Percentiles rank a stretch among this genome's conserved stretches.
These are phyloP conservation scores for Hemistola chrysoprasaria DNA, from an alignment of 2,888 invertebrate genomes.

Conservation along the genomic window DNA sequence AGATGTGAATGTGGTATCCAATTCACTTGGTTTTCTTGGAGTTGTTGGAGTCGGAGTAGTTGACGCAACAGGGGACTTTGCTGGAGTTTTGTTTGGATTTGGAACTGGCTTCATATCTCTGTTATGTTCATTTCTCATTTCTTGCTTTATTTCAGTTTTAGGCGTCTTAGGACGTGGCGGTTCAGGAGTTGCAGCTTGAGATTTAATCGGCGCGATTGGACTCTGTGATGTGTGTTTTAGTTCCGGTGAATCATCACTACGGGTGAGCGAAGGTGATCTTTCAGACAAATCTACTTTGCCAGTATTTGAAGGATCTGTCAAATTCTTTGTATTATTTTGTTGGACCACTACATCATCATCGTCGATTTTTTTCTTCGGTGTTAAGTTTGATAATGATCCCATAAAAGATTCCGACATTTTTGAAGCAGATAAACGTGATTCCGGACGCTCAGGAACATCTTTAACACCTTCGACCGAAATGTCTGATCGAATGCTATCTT, in stretches of 20 bases:
- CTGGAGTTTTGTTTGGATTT: constrained; percentile 48
- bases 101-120: constrained; percentile 40
- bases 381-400: constrained; percentile 59
- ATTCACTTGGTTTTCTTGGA: constrained; percentile 67
- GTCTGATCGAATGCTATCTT: constrained; percentile 69
- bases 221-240: constrained; percentile 55
- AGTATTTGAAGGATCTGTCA: constrained; percentile 38
- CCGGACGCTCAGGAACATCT: constrained; percentile 63
- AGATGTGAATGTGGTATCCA: constrained; percentile 50
- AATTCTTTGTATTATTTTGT: constrained; percentile 56
- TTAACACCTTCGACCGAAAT: constrained; percentile 52
- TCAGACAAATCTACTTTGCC: constrained; percentile 63
- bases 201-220: constrained; percentile 46
- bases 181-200: constrained; percentile 56
- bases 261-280: constrained; percentile 73
- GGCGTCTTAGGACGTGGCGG: constrained; percentile 67
- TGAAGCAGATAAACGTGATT: constrained; percentile 69
- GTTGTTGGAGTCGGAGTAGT: constrained; percentile 43
- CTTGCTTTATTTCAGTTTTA: constrained; percentile 54
- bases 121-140: constrained; percentile 33
- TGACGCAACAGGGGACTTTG: constrained; percentile 58
- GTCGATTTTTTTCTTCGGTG: constrained; percentile 60
- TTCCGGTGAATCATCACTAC: constrained; percentile 77
- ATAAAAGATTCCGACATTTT: constrained; percentile 79
- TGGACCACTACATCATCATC: constrained; percentile 73